Evolutionary conservation across 1,140 invertebrate genomes (phyloP), one percentile per base, ranked within the genome.

Genomic region (Chionoecetes opilio): DNA sequence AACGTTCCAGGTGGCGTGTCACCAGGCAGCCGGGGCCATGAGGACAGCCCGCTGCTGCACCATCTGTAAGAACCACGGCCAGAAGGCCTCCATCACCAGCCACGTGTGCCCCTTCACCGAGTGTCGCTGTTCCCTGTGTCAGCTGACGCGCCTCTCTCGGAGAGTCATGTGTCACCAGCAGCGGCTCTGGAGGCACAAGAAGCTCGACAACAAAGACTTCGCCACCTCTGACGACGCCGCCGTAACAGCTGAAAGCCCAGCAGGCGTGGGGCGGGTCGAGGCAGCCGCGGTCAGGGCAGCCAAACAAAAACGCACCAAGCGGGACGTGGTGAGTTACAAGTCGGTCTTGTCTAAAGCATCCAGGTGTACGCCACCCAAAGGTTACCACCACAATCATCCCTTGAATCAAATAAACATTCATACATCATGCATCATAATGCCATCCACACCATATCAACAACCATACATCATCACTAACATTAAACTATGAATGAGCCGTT

Each of bases 21-120:
- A 41, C 17, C 35, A 46, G 35, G 26, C 0, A 31, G 88, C 35
- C 11, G n/a, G n/a, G 88, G 38, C 29, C 88, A 53, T 38, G 34
- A 90, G n/a, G 88, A 17, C 34, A 2, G 8, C 34, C 9, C 88
- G 38, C 34, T 41, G 29, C 92, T 93, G 92, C 92, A 93, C 92
- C 92, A 46, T 53, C n/a, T 93, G 92, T 38, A 93, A 93, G 92
- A 93, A 93, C 37, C 92, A 93, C 92, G 53, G 53, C 37, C 35
- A 93, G 85, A 88, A 63, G 29, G 32, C 29, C 6, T 86, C 37
- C 29, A 88, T 63, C 17, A 63, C 41, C 6, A 87, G 53, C 34
- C 92, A 93, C 53, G 53, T 63, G 31, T 93, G 92, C 41, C 84
- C 35, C 26, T 88, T 46, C 85, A 63, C 31, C 26, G 85, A 87